Base-by-base conservation (phyloP, 2,888 invertebrate species). In the Plagiodera versicolora region DNA sequence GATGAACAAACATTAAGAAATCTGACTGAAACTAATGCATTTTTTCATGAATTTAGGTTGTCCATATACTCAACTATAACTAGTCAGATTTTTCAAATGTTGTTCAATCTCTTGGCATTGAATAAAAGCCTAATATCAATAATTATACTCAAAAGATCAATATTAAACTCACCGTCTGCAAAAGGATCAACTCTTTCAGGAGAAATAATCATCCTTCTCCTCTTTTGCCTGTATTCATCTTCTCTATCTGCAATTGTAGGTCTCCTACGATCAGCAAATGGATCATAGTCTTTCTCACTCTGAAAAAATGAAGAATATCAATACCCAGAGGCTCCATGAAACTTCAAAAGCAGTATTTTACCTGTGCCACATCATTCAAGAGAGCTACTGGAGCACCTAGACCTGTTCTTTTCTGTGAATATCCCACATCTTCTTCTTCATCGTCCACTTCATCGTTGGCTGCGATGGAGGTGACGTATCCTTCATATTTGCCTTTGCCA, bases 161-260 rank as follows among this genome's bases (percentile, higher is more conserved):
- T 19, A n/a, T 18, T 14, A 24, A 48, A 85, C 87, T 83, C 85
- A 95, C 96, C 97, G 86, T 97, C 95, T 76, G 96, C 95, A 85
- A 99, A 99, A 32, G 96, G 96, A 85, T 99, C 99, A 70, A 91
- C 89, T 74, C 99, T 86, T 77, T 96, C 98, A 0, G 99, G 99
- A 3, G 99, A 99, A 75, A 99, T 96, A 66, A 98, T 91, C 87
- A 94, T 90, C 80, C 91, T 85, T 63, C 95, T 86, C 70, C 95
- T 86, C 72, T 92, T 91, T 74, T 92, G 92, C 58, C 94, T 87
- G 77, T 99, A 99, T 78, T 98, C 98, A 87, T 98, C 96, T 83
- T 98, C 98, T 69, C 96, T 87, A 74, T 98, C 98, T 0, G 94
- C 94, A 77, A 98, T 95, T 14, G 95, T 96, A 48, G 94, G 92